Evolutionary conservation across 2,888 invertebrate species (phyloP), one percentile per base, ranked within the genome.

Genomic region (Leptogaster cylindrica): DNA sequence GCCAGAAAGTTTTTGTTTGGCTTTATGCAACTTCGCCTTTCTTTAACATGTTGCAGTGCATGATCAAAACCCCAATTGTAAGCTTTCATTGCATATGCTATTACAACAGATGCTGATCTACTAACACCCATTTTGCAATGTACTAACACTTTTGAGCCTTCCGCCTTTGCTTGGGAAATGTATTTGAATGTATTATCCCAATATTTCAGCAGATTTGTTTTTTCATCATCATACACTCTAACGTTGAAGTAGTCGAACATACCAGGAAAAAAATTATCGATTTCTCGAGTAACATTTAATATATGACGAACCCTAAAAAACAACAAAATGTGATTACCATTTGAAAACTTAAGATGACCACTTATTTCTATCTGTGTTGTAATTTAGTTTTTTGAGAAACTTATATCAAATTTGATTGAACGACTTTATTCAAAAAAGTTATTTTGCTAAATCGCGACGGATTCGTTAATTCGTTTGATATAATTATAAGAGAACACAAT

Each of bases 51-150:
- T 70, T 90, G 88, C 75, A 93, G 84, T 1, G 98, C 95, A 75
- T 91, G 89, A 70, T 91, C 88, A 76, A 97, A 91, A 76, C 93
- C 90, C 95, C 95, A 95, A 78, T 93, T 92, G 81, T 92, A 92
- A 16, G 95, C 95, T 82, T 98, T 98, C 98, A 99, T 99, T 20
- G 95, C 93, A 82, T 95, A 97, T 0, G 97, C 97, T 76, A 97
- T 95, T 23, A 97, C 98, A 23, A 97, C 97, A 2, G 97, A 97
- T 3, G 98, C 97, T 20, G 98, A 98, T 72, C 98, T 86, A 80
- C 97, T 97, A 70, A 99, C 94, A 20, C 99, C 99, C 96, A 98
- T 98, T 84, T 98, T 98, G 82, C 99, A 99, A 81, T 99, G 98
- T 58, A 99, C 98, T 75, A 99, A 84, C 66, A 97, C 96, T 82